phyloP scores from a whole-genome alignment of 2,888 invertebrate genomes.

The Amphipyra tragopoginis region DNA sequence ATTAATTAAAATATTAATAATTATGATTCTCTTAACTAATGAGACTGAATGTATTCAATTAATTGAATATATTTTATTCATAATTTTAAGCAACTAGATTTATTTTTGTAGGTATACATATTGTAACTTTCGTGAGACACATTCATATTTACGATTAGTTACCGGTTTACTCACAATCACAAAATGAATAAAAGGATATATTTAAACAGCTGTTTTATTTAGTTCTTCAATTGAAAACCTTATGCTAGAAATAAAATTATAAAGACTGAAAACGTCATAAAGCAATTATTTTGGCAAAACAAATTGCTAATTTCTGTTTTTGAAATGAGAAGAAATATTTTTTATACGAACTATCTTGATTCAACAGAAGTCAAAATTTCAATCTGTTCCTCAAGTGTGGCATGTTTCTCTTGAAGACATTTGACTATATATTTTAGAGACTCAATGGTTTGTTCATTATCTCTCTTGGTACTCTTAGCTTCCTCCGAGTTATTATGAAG shows the following conservation, averaged over 20 bases:
- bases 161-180: no score
- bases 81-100: conserved; percentile 22
- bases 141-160: no score
- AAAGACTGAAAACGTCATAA: neutral
- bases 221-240: neutral
- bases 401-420: conserved; percentile 84
- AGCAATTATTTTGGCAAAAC: neutral
- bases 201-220: conserved; percentile 23
- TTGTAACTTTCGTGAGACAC: no score
- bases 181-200: conserved; percentile 35
- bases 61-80: conserved; percentile 32
- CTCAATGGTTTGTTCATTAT: conserved; percentile 76
- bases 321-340: neutral
- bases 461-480: conserved; percentile 67
- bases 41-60: conserved; percentile 58
- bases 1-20: conserved; percentile 34
- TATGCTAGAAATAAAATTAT: neutral
- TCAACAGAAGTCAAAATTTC: conserved; percentile 84
- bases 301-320: neutral
- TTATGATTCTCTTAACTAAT: conserved; percentile 41
- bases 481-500: conserved; percentile 76
- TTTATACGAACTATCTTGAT: conserved; percentile 68
- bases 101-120: no score
- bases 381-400: conserved; percentile 84
- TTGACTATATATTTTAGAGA: conserved; percentile 82